phyloP scores from a whole-genome alignment of 37 sponge, comb jelly and placozoan genomes.

The Dysidea cf. avara region DNA sequence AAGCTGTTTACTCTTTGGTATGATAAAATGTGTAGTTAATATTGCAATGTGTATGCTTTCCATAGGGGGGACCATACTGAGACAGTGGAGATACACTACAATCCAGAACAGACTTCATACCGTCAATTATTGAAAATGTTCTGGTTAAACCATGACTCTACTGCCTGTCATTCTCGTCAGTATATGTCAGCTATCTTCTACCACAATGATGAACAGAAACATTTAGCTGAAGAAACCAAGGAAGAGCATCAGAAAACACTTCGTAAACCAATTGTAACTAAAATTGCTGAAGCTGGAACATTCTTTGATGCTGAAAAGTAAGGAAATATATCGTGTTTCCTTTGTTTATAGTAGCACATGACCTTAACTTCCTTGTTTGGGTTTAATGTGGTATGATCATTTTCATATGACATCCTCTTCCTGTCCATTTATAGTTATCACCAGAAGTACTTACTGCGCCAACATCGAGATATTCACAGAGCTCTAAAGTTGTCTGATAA shows the following conservation, averaged over 20 bases:
- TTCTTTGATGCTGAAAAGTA: constrained; percentile 95
- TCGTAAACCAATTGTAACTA: constrained; percentile 68
- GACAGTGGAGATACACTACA: constrained; percentile 82
- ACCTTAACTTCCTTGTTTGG: too few relatives aligned
- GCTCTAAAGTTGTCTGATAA: constrained; percentile 69
- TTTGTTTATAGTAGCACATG: too few relatives aligned
- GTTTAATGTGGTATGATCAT: not conserved
- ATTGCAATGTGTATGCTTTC: not conserved
- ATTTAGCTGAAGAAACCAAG: constrained; percentile 71
- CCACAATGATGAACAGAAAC: constrained; percentile 78
- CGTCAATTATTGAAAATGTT: constrained; percentile 79
- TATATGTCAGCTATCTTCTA: constrained; percentile 99
- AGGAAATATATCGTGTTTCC: too few relatives aligned
- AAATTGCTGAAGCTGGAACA: constrained; percentile 59
- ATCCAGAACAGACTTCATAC: constrained; percentile 72
- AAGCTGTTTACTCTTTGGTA: too few relatives aligned
- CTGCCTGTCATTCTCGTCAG: constrained; percentile 82
- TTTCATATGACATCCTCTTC: not conserved
- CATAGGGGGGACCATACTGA: constrained; percentile 97
- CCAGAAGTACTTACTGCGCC: constrained; percentile 92
- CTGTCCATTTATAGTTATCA: constrained; percentile 72
- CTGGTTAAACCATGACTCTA: constrained; percentile 89
- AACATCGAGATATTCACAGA: constrained; percentile 61
- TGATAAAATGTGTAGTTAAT: too few relatives aligned
- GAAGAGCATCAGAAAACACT: constrained; percentile 76